Evolutionary conservation across 1,140 invertebrate species (phyloP), one percentile per base, ranked within the genome.

Genomic region (Nomia melanderi): DNA sequence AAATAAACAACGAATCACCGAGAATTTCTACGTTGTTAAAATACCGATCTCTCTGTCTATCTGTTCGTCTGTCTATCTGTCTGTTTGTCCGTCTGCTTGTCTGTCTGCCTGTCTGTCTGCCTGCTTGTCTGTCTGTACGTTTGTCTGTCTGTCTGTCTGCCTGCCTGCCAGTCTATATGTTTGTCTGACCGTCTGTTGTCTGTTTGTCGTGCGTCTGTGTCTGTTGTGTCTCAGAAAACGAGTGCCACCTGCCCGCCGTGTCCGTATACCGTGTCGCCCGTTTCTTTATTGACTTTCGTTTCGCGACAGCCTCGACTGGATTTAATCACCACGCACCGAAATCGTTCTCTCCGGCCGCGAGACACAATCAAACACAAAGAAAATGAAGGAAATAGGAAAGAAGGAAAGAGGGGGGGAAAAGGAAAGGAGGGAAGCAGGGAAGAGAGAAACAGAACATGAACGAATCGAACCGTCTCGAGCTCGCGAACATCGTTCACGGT

Each of bases 1-100:
- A 88, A 90, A 90, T 88, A 90, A 91, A 90, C 89, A 91, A 91
- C 89, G 90, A 91, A 91, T 90, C 85, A 90, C 79, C 83, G 85
- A 89, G 82, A 87, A 81, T 85, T 78, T 75, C 73, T 69, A 83
- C 69, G 81, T 88, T 84, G 69, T 81, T 76, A 60, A 82, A 77
- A 77, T 84, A 74, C 74, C 77, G 67, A 84, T 86, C 77, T 82
- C 73, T 87, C 75, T 83, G 81, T 87, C 77, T 88, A 76, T 86
- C 84, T 78, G 76, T 86, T 74, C 78, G 73, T 84, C 72, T 79
- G 66, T 87, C 77, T 79, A 70, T 81, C 79, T 81, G 75, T 81
- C 77, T 79, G 73, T 86, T n/a, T 78, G 75, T 81, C 71, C 79
- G 73, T 86, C 69, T 70, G 79, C 78, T 69, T 70, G 83, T 75